Evolutionary conservation across 2,797 vertebrate species (phyloP).

Genomic region (Scomberomorus guttatus): DNA sequence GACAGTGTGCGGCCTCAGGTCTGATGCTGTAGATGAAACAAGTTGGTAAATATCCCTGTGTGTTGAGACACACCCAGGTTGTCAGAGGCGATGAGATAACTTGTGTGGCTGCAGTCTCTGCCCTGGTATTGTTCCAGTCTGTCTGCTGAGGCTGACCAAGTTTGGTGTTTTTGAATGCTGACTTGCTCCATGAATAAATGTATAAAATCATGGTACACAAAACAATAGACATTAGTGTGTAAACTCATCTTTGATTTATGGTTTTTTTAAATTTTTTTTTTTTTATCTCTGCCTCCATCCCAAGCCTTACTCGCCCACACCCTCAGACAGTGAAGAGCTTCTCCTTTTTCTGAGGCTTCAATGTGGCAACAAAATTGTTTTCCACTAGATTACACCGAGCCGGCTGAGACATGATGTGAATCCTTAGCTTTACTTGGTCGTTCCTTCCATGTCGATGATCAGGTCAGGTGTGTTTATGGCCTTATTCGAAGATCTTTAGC

Average conservation of each 20-base stretch:
- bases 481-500: slow-evolving; percentile 41
- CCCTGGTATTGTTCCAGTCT: slow-evolving; percentile 54
- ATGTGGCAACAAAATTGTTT: slow-evolving; percentile 29
- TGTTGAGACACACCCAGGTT: slow-evolving; percentile 86
- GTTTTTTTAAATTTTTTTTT: neutral
- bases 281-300: slow-evolving; percentile 20
- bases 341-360: slow-evolving; percentile 19
- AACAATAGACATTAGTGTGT: neutral
- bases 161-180: slow-evolving; percentile 33
- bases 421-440: slow-evolving; percentile 28
- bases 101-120: slow-evolving; percentile 77
- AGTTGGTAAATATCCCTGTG: slow-evolving; percentile 68
- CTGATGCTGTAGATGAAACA: slow-evolving; percentile 62
- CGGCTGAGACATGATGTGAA: slow-evolving; percentile 31
- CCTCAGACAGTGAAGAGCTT: slow-evolving; percentile 34
- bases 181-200: neutral
- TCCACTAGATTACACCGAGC: slow-evolving; percentile 23
- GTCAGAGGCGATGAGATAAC: slow-evolving; percentile 78
- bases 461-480: slow-evolving; percentile 31
- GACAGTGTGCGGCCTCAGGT: neutral
- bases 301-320: slow-evolving; percentile 46
- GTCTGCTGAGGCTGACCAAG: slow-evolving; percentile 47
- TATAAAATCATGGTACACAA: neutral
- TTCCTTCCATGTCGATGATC: slow-evolving; percentile 8
- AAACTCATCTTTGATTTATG: slow-evolving; percentile 31